phyloP scores from a whole-genome alignment of 2,113 vertebrate species.

The Meriones unguiculatus region DNA sequence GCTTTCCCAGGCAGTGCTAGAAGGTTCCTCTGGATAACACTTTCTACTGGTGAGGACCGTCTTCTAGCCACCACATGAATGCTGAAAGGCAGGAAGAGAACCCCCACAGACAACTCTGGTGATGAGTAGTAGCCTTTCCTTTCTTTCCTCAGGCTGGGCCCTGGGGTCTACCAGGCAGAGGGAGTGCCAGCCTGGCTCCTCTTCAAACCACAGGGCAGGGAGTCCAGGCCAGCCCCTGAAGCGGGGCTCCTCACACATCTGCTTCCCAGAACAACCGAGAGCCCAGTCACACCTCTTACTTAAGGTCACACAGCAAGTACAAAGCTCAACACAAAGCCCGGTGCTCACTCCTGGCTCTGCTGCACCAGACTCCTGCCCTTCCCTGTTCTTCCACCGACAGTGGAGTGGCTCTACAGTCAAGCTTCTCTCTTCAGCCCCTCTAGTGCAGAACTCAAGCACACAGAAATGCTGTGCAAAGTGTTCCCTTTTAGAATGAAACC shows the following conservation, averaged over 20 bases:
- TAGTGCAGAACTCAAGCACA: neutral
- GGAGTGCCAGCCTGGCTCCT: neutral
- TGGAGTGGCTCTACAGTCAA: neutral
- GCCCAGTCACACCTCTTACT: neutral
- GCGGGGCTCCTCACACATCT: neutral
- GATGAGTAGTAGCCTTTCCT: neutral
- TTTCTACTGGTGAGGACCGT: neutral
- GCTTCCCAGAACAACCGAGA: neutral
- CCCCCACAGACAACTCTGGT: neutral
- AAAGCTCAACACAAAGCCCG: neutral
- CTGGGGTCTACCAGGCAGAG: neutral
- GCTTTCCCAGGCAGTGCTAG: neutral
- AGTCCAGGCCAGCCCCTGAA: neutral
- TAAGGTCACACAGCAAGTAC: neutral
- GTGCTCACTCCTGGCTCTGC: no score
- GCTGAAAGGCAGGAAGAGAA: neutral
- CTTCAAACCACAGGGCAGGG: neutral
- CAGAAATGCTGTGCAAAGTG: neutral
- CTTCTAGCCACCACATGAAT: neutral
- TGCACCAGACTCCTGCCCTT: neutral
- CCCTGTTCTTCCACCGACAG: neutral
- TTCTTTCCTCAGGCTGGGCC: neutral
- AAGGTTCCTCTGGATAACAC: neutral
- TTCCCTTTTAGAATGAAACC: neutral
- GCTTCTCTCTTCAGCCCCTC: neutral